Base-by-base conservation (phyloP, 2,113 vertebrate genomes). In the Pterophyllum scalare region DNA sequence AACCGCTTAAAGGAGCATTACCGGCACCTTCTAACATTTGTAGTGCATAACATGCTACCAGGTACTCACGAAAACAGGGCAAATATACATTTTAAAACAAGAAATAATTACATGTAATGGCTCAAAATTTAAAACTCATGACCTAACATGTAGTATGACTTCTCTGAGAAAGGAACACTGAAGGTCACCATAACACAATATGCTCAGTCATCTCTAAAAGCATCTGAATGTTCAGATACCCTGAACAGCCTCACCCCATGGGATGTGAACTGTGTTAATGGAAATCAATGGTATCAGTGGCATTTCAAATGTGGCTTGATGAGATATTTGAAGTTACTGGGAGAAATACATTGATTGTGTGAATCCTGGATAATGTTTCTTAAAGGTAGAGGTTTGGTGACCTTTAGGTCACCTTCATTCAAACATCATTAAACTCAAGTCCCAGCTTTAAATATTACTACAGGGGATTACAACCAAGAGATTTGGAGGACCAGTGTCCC, bases 241-340 rank as follows among this genome's bases (percentile, higher is more conserved):
- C 67, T 57, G 86, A 59, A 85, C 80, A 70, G 15, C 80, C 54
- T 85, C 79, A 77, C 91, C 90, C 83, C 83, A 64, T 6, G 77
- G 81, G 92, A 92, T 43, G 60, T 80, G 77, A 91, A 85, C 85
- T 67, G 78, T 26, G 54, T 79, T 90, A 94, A 94, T 94, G 92
- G 94, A 95, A 95, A 95, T 95, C 94, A 92, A 93, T 96, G 87
- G 88, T 93, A 93, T 79, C 88, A 70, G 79, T 91, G 90, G 93
- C 90, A 87, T 95, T 95, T 94, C 74, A 94, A 92, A 93, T 90
- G 85, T 58, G 79, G 31, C 91, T 79, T 94, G 92, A 94, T 94
- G 89, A 94, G 92, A 94, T 92, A 83, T 93, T 81, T 88, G 90
- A 87, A 86, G 82, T 90, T 86, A 75, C 85, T 75, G 83, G 81